These are phyloP conservation scores for Drosophila busckii DNA, from an alignment of 1,140 invertebrate genomes.

Conservation along the genomic window DNA sequence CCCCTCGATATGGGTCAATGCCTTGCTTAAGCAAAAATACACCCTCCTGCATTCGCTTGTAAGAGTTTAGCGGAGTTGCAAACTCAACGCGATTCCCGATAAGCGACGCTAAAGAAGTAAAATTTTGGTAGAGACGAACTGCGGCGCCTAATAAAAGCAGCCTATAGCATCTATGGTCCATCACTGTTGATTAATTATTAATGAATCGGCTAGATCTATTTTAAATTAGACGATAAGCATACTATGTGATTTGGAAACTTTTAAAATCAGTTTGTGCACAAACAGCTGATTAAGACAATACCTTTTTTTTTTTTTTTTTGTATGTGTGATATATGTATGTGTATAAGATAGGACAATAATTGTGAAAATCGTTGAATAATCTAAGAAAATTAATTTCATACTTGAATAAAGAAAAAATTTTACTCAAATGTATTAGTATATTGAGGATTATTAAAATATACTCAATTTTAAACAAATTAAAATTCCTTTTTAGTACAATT, in stretches of 20 bases:
- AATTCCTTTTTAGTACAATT: slow-evolving; percentile 18
- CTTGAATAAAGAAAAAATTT: slow-evolving; percentile 27
- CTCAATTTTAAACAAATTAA: slow-evolving; percentile 24
- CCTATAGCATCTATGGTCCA: slow-evolving; percentile 49
- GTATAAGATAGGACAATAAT: too few species aligned
- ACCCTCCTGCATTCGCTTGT: slow-evolving; percentile 88
- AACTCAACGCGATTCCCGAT: slow-evolving; percentile 91
- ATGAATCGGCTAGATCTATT: too few species aligned
- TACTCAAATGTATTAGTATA: slow-evolving; percentile 4
- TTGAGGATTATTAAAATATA: slow-evolving; percentile 30
- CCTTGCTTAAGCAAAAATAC: slow-evolving; percentile 87
- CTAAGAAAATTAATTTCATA: too few species aligned
- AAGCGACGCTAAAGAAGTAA: slow-evolving; percentile 84
- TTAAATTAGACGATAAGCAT: slow-evolving; percentile 18
- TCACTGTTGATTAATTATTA: slow-evolving; percentile 4
- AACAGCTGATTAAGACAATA: too few species aligned
- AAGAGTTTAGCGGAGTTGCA: slow-evolving; percentile 88
- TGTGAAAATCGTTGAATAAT: too few species aligned
- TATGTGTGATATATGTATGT: too few species aligned
- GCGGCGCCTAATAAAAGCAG: slow-evolving; percentile 52
- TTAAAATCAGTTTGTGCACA: too few species aligned
- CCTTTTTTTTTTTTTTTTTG: too few species aligned
- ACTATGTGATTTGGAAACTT: slow-evolving; percentile 14
- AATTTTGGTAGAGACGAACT: slow-evolving; percentile 85
- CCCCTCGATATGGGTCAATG: slow-evolving; percentile 93